Percentiles rank a stretch among this genome's conserved stretches.
phyloP scores from a whole-genome alignment of 2,113 vertebrate genomes.

The Trichomycterus rosablanca region DNA sequence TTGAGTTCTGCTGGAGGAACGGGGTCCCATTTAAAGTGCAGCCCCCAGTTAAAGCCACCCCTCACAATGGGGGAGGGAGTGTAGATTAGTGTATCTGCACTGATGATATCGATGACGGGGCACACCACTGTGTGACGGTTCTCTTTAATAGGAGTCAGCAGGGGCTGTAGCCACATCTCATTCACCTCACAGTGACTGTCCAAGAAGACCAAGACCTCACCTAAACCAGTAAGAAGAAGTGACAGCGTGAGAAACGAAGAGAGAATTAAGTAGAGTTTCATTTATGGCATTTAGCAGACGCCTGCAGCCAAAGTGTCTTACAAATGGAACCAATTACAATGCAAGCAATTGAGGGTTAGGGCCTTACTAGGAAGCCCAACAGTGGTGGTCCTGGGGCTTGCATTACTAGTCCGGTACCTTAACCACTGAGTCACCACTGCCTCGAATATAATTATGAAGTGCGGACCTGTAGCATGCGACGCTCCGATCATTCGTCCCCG shows the following conservation, averaged over 20 bases:
- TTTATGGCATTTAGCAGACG: too few species aligned
- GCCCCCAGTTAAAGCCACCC: conserved; percentile 98
- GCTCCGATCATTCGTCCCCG: conserved; percentile 94
- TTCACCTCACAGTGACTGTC: conserved; percentile 98
- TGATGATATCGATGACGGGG: conserved; percentile 96
- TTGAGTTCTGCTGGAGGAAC: conserved; percentile 80
- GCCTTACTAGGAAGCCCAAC: too few species aligned
- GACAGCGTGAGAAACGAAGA: too few species aligned
- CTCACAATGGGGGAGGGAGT: conserved; percentile 89
- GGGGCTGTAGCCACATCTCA: conserved; percentile 82
- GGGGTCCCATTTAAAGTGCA: conserved; percentile 98
- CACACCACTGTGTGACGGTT: conserved; percentile 82
- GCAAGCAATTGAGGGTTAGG: too few species aligned
- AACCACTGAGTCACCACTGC: too few species aligned
- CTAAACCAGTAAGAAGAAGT: too few species aligned
- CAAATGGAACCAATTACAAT: too few species aligned
- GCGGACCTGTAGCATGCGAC: conserved; percentile 79
- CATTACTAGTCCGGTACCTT: too few species aligned
- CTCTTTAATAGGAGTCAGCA: conserved; percentile 73
- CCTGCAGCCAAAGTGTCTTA: too few species aligned
- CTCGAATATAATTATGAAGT: too few species aligned
- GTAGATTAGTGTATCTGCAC: conserved; percentile 87
- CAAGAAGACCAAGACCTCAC: conserved; percentile 90
- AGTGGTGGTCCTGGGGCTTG: too few species aligned
- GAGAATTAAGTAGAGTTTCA: too few species aligned